Percentiles rank a stretch among this genome's conserved stretches.
phyloP scores from a whole-genome alignment of 2,888 invertebrate species.

The Torymus tubicola region DNA sequence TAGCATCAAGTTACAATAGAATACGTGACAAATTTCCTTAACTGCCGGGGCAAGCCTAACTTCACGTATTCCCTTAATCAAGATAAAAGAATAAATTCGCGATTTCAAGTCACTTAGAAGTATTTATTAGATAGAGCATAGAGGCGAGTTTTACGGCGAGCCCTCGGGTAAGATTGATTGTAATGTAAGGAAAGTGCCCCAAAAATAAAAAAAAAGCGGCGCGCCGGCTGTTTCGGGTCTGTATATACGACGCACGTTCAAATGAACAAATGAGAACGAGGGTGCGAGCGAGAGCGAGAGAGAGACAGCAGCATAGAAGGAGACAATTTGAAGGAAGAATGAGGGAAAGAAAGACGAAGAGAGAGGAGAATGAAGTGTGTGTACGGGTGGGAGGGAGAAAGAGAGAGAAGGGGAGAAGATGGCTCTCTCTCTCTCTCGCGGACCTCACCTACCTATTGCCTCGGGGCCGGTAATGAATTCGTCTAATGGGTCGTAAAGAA shows the following conservation, averaged over 20 bases:
- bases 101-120: constrained; percentile 49
- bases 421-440: constrained; percentile 58
- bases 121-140: constrained; percentile 51
- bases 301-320: too few relatives aligned
- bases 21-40: constrained; percentile 30
- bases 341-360: constrained; percentile 6
- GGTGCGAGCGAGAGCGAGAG: constrained; percentile 33
- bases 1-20: constrained; percentile 7
- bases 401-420: constrained; percentile 60
- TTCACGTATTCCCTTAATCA: constrained; percentile 46
- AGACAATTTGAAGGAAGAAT: constrained; percentile 51
- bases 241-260: constrained; percentile 43
- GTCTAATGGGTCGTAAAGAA: constrained; percentile 77
- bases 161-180: constrained; percentile 43
- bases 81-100: constrained; percentile 53
- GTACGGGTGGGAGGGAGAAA: constrained; percentile 54
- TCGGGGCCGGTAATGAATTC: constrained; percentile 75
- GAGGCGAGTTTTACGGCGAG: constrained; percentile 31
- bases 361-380: constrained; percentile 15
- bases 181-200: constrained; percentile 45
- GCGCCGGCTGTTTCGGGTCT: constrained; percentile 3
- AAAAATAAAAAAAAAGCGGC: constrained; percentile 28
- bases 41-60: neutral
- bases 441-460: constrained; percentile 71
- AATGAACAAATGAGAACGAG: constrained; percentile 59